These are phyloP conservation scores for Sapajus apella DNA, from an alignment of 2,113 vertebrate genomes.

Conservation along the genomic window DNA sequence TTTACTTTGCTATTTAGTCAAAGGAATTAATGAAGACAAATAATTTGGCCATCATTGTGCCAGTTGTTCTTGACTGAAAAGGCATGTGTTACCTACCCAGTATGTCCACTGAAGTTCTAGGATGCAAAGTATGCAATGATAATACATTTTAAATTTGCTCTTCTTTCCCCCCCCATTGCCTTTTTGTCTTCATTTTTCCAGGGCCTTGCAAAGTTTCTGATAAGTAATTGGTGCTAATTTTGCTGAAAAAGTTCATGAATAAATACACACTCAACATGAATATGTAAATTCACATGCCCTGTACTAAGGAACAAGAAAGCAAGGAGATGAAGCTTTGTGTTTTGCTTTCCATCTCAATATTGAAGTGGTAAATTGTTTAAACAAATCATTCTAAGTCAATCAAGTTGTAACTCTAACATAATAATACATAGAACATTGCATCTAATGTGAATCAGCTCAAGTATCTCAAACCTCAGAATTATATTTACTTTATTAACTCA, in stretches of 20 bases:
- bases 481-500: conserved; percentile 48
- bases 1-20: background rate
- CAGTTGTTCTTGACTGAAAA: background rate
- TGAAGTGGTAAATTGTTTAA: conserved; percentile 11
- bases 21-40: background rate
- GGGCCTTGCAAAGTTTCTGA: background rate
- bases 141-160: background rate
- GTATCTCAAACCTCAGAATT: conserved; percentile 6
- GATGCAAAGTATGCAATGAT: background rate
- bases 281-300: background rate
- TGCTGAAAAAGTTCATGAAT: background rate
- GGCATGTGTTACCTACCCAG: background rate
- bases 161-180: background rate
- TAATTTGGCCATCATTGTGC: background rate
- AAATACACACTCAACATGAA: background rate
- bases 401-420: background rate
- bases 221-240: background rate
- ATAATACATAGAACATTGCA: conserved; percentile 32
- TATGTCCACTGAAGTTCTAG: background rate
- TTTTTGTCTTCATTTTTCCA: background rate
- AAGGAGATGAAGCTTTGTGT: background rate
- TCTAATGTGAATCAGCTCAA: background rate
- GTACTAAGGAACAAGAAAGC: background rate
- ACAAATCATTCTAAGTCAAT: conserved; percentile 48
- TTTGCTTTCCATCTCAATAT: background rate